Percentiles rank a stretch among this genome's conserved stretches.
These are phyloP conservation scores for Luscinia luscinia DNA, from an alignment of 2,797 vertebrate genomes.

Conservation along the genomic window DNA sequence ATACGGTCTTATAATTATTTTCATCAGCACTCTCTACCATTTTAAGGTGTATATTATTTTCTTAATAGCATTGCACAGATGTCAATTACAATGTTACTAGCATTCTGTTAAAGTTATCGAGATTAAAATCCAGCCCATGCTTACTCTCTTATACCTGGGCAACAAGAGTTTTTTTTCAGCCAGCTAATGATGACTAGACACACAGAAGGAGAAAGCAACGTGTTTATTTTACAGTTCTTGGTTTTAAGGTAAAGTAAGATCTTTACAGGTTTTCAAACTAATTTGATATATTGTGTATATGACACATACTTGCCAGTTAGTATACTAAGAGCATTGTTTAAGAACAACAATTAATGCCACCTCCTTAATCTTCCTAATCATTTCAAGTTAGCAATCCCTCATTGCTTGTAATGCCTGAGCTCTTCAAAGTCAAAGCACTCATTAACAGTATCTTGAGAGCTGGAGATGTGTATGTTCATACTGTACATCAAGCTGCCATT, in stretches of 20 bases:
- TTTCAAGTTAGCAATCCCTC: neutral
- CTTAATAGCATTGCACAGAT: neutral
- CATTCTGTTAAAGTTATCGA: neutral
- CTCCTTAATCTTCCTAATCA: neutral
- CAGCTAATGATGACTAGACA: neutral
- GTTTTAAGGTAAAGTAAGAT: neutral
- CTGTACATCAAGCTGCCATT: neutral
- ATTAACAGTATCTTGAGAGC: neutral
- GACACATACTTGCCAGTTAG: neutral
- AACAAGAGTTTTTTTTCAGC: neutral
- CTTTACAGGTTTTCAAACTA: neutral
- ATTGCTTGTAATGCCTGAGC: neutral
- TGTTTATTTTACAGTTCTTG: neutral
- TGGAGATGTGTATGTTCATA: neutral
- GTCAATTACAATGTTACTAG: neutral
- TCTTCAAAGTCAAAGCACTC: neutral
- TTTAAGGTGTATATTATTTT: neutral
- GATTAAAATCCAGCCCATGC: neutral
- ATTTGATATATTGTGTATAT: neutral
- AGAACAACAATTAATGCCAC: slow-evolving; percentile 1
- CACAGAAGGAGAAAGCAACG: neutral
- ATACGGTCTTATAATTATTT: neutral
- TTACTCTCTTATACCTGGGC: neutral
- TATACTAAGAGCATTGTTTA: neutral
- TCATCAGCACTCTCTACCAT: neutral